Base-by-base conservation (phyloP, 2,888 invertebrate genomes). In the Cremastobaeus sp. region DNA sequence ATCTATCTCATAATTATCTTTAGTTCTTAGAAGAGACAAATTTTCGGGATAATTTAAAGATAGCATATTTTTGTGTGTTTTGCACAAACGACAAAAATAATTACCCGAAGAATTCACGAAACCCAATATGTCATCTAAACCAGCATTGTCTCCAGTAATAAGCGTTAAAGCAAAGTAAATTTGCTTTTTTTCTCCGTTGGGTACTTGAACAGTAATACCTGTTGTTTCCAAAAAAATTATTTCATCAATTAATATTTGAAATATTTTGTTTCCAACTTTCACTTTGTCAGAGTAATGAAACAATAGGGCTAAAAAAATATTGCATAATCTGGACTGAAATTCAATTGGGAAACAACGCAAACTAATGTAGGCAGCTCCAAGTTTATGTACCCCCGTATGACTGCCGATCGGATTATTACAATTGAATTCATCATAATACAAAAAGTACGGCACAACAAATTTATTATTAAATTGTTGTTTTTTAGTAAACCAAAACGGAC, bases 151-250 rank as follows among this genome's bases (percentile, higher is more conserved):
- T 14, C 74, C 74, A 14, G 64, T 47, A 32, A 74, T 43, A 8
- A 68, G 17, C 9, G 47, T 54, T 4, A 77, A 30, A 21, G 47
- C 35, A 35, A 77, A 77, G 57, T 66, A 72, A 39, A 76, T 28
- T 45, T 60, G 41, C 30, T 39, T 12, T 18, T 30, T 28, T 12
- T 52, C 25, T 34, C 17, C 20, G 43, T 48, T 37, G 35, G 25
- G 18, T 32, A 76, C 15, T n/a, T 20, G 11, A 9, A 72, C 14
- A 11, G 11, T 28, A 39, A 77, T 76, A 3, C 69, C 71, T 32
- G 57, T 34, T 34, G 25, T 55, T 47, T 73, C 73, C 28, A 75
- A 48, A 48, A 37, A 50, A 35, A 39, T 66, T 14, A 77, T 20
- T 43, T 66, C 35, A 8, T 64, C 47, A 12, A 73, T 71, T 41